phyloP scores from a whole-genome alignment of 2,113 vertebrate genomes.

The Mobula birostris region DNA sequence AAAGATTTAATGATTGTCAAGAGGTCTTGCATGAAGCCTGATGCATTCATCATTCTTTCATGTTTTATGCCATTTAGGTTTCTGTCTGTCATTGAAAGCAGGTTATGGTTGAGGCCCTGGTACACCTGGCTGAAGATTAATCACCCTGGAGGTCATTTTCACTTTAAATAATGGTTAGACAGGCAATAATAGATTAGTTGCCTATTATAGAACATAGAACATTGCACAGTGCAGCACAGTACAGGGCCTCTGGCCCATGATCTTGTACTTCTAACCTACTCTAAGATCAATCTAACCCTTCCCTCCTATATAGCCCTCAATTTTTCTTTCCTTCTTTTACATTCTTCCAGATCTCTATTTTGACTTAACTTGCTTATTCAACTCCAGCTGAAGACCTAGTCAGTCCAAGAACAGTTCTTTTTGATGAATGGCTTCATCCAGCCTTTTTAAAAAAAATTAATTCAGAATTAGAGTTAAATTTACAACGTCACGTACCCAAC shows the following conservation, averaged over 20 bases:
- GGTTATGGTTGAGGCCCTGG: not conserved
- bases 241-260: no score
- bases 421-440: not conserved
- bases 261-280: no score
- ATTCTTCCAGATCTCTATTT: not conserved
- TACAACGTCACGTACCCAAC: not conserved
- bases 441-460: not conserved
- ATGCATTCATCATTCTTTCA: not conserved
- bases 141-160: not conserved
- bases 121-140: not conserved
- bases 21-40: no score
- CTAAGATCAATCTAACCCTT: no score
- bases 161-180: not conserved
- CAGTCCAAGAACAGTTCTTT: not conserved
- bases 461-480: not conserved
- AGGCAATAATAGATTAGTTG: no score
- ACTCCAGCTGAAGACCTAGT: not conserved
- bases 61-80: not conserved
- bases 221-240: no score
- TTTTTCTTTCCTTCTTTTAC: not conserved
- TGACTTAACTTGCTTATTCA: not conserved
- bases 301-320: not conserved
- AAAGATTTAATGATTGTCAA: not conserved
- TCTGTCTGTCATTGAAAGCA: not conserved
- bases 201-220: not conserved